These are phyloP conservation scores for Rhamnusium bicolor DNA, from an alignment of 2,888 invertebrate genomes.

Conservation along the genomic window DNA sequence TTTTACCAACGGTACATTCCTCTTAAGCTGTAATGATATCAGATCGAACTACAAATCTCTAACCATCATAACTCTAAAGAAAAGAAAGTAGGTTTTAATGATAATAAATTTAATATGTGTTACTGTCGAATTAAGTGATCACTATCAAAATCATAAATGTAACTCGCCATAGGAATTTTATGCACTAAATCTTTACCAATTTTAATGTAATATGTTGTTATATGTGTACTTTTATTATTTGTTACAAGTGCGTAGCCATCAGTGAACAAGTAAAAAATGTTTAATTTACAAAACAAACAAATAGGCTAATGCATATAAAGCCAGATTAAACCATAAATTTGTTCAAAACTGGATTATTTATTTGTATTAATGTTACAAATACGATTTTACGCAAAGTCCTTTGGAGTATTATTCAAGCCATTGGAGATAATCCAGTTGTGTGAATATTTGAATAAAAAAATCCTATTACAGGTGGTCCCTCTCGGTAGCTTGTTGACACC, in stretches of 20 bases:
- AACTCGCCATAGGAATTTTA: neutral
- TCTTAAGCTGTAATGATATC: neutral
- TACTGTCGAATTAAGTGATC: neutral
- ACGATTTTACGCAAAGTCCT: neutral
- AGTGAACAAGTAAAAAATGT: neutral
- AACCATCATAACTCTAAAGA: neutral
- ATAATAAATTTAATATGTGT: neutral
- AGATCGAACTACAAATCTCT: neutral
- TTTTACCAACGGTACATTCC: neutral
- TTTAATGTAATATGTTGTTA: neutral
- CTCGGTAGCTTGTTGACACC: conserved; percentile 40
- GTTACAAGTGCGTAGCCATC: neutral
- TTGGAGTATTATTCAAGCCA: neutral
- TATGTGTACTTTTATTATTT: neutral
- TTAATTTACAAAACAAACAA: neutral
- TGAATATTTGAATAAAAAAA: conserved; percentile 31
- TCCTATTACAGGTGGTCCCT: conserved; percentile 42
- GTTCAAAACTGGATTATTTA: neutral
- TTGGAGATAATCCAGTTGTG: neutral
- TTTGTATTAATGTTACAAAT: neutral
- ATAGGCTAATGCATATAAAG: neutral
- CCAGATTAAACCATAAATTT: neutral
- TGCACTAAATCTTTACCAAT: neutral
- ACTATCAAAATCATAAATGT: neutral
- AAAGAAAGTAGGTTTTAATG: neutral